These are phyloP conservation scores for Merluccius polli DNA, from an alignment of 2,797 vertebrate species.

Conservation along the genomic window DNA sequence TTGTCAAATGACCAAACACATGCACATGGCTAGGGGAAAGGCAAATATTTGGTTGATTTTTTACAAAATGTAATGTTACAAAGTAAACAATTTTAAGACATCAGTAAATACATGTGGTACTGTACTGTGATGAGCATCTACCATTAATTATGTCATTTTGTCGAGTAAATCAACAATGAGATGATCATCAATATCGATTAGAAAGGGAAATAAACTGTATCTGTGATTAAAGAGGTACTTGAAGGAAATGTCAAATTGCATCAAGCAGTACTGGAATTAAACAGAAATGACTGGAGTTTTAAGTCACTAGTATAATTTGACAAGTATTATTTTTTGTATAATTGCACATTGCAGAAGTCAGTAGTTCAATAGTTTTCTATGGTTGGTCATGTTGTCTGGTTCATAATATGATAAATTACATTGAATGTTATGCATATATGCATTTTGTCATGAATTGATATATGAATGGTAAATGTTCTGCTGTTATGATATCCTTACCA, in stretches of 20 bases:
- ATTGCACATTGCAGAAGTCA: not conserved
- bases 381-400: not conserved
- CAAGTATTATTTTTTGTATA: not conserved
- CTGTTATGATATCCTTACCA: not conserved
- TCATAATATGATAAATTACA: not conserved
- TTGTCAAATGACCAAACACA: too few relatives aligned
- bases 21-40: too few relatives aligned
- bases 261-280: not conserved
- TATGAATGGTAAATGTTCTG: slow-evolving; percentile 1
- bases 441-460: not conserved
- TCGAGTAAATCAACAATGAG: not conserved
- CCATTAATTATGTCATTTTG: not conserved
- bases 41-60: too few relatives aligned
- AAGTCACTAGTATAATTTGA: not conserved
- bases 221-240: not conserved
- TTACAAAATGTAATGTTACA: too few relatives aligned
- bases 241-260: not conserved
- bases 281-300: not conserved
- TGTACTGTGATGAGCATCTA: not conserved
- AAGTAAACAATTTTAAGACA: too few relatives aligned
- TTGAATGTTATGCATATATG: slow-evolving; percentile 4
- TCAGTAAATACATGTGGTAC: not conserved
- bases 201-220: not conserved
- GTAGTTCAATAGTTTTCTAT: not conserved
- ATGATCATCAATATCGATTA: not conserved